Base-by-base conservation (phyloP, 2,113 vertebrate species). In the Maccullochella peelii region DNA sequence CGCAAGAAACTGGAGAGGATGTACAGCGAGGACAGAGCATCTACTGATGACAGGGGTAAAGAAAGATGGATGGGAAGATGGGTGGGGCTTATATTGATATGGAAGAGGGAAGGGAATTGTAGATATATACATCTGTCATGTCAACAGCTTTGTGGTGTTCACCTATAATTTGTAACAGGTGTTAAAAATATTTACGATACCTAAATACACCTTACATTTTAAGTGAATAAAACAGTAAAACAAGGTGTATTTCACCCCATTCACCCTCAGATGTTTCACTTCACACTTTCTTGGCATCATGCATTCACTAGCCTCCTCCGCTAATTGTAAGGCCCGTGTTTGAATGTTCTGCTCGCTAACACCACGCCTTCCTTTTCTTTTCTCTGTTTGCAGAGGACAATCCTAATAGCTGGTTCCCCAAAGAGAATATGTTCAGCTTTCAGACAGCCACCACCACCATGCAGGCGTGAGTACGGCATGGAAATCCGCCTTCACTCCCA, bases 341-440 rank as follows among this genome's bases (percentile, higher is more conserved):
- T 71, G n/a, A 67, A 52, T 70, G 21, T n/a, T 68, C 44, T 33
- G 20, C 70, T 67, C 8, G 5, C 40, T 72, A 52, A 81, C 38
- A 18, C n/a, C 23, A 66, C 40, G 9, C 27, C 67, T 65, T 73
- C 30, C 55, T 75, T 77, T 80, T 86, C 30, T 88, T 77, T 77
- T 47, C 58, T 85, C 42, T 86, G 86, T 70, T 93, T 95, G 75
- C 92, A 99, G 98, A 98, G 54, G 97, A 99, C 12, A 92, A 95
- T 58, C 91, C 95, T 63, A 96, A 97, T 86, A 98, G 97, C 90
- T 99, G 98, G 98, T 97, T 99, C 90, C 98, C 98, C 74, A 99
- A 98, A 91, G 98, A 99, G 93, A 99, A 97, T 89, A 97, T 99
- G 94, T 98, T 99, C 95, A 99, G 96, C 93, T 99, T 99, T 93